Evolutionary conservation across 2,113 vertebrate genomes (phyloP).

Genomic region (Ciconia stormi): DNA sequence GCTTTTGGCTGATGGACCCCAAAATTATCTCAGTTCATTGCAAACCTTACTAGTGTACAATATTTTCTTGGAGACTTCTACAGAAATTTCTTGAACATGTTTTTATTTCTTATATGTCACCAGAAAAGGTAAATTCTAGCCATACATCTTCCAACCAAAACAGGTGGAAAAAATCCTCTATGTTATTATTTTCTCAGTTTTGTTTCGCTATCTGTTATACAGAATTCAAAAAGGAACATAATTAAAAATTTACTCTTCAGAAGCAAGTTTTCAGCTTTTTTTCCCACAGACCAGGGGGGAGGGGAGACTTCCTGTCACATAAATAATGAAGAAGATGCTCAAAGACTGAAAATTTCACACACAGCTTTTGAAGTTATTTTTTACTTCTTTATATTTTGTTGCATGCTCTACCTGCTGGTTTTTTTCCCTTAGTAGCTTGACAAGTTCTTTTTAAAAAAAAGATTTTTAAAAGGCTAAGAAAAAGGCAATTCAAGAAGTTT

Average conservation of each 20-base stretch:
- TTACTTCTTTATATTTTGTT: constrained; percentile 24
- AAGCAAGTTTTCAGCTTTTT: constrained; percentile 46
- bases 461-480: constrained; percentile 24
- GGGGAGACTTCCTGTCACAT: constrained; percentile 8
- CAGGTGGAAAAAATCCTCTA: neutral
- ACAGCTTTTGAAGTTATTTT: constrained; percentile 62
- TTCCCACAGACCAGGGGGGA: neutral
- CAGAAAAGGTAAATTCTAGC: neutral
- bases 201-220: neutral
- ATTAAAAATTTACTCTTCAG: constrained; percentile 56
- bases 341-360: constrained; percentile 55
- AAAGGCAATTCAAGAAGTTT: constrained; percentile 3
- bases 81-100: neutral
- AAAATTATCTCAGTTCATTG: neutral
- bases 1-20: neutral
- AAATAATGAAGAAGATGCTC: constrained; percentile 62
- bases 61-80: neutral
- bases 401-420: constrained; percentile 1
- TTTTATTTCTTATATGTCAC: neutral
- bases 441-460: constrained; percentile 8
- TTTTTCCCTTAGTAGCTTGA: constrained; percentile 1
- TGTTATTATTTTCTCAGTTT: neutral
- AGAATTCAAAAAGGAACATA: constrained; percentile 47
- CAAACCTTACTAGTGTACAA: neutral
- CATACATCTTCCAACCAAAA: neutral